phyloP scores from a whole-genome alignment of 2,113 vertebrate genomes.

The Athene cunicularia region DNA sequence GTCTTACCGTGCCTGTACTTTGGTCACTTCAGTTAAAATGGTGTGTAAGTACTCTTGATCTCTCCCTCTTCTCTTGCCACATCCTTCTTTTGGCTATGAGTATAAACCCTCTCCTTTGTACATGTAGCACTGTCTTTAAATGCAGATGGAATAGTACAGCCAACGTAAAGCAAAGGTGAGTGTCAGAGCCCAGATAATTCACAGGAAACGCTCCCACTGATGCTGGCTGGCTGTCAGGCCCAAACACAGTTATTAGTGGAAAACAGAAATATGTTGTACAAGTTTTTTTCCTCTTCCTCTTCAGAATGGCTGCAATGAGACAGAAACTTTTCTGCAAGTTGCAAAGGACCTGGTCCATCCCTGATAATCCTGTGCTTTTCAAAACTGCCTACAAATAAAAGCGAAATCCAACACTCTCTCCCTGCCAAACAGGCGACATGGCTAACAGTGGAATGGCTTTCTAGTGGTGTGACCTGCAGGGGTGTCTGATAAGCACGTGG shows the following conservation, averaged over 20 bases:
- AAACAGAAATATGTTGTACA: neutral
- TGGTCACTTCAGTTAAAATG: neutral
- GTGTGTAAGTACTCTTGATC: neutral
- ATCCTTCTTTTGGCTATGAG: neutral
- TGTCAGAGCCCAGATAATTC: neutral
- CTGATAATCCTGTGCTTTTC: neutral
- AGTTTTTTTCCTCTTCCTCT: neutral
- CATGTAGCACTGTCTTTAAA: neutral
- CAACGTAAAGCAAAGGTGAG: neutral
- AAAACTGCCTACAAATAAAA: constrained; percentile 21
- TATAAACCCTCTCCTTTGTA: neutral
- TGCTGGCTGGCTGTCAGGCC: neutral
- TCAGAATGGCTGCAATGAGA: neutral
- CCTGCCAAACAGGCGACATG: neutral
- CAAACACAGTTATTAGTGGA: neutral
- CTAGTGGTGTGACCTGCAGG: neutral
- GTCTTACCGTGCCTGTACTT: neutral
- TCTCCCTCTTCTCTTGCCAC: neutral
- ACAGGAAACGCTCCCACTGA: neutral
- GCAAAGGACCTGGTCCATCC: neutral
- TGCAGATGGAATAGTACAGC: neutral
- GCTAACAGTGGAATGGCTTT: neutral
- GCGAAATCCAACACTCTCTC: neutral
- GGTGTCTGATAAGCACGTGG: neutral
- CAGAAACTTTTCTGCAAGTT: neutral